These are phyloP conservation scores for Drosophila affinis DNA, from an alignment of 2,888 invertebrate genomes.

Conservation along the genomic window DNA sequence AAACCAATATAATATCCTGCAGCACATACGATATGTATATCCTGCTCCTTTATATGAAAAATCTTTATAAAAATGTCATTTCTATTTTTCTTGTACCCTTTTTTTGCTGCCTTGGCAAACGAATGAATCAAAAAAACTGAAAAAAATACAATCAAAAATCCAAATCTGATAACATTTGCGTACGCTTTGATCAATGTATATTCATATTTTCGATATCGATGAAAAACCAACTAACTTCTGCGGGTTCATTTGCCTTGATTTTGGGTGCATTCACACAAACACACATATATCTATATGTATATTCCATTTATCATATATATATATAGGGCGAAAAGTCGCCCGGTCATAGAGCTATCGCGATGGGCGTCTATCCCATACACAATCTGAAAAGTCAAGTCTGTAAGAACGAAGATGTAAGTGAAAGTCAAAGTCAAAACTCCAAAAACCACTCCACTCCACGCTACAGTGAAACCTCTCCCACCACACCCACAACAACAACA, in stretches of 20 bases:
- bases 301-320: constrained; percentile 34
- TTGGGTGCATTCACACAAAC: constrained; percentile 26
- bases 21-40: constrained; percentile 9
- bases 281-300: constrained; percentile 47
- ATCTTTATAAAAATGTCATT: constrained; percentile 61
- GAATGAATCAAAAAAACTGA: constrained; percentile 53
- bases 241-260: constrained; percentile 27
- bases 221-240: constrained; percentile 35
- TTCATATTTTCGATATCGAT: constrained; percentile 49
- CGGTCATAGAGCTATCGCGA: constrained; percentile 94
- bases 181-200: constrained; percentile 73
- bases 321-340: constrained; percentile 94
- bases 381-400: constrained; percentile 94
- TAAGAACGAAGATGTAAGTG: constrained; percentile 95
- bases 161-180: constrained; percentile 52
- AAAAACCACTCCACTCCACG: constrained; percentile 39
- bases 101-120: constrained; percentile 78
- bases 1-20: constrained; percentile 13
- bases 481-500: constrained; percentile 11
- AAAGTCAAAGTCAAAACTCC: constrained; percentile 1
- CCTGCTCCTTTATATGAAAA: constrained; percentile 32
- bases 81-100: constrained; percentile 73
- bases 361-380: constrained; percentile 96
- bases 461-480: constrained; percentile 23
- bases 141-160: constrained; percentile 38